Evolutionary conservation across 1,140 invertebrate species (phyloP).

Genomic region (Hirudo medicinalis): DNA sequence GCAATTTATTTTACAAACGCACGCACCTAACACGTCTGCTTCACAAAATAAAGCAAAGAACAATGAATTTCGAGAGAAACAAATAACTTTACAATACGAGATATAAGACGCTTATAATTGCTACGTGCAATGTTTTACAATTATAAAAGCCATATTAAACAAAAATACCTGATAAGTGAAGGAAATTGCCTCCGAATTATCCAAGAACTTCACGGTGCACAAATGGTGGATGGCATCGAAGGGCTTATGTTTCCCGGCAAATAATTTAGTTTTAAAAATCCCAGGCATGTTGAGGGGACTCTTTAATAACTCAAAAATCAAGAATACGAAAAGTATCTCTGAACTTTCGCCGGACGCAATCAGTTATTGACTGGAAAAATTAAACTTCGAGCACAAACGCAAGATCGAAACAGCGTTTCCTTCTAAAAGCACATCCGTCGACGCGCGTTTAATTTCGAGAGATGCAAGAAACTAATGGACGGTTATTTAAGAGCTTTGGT

Average conservation of each 20-base stretch:
- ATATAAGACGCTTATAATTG: neutral
- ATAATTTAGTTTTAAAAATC: too few relatives aligned
- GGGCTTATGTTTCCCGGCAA: neutral
- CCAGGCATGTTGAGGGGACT: too few relatives aligned
- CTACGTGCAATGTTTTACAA: neutral
- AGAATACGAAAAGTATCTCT: too few relatives aligned
- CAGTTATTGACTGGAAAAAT: too few relatives aligned
- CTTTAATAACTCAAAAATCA: too few relatives aligned
- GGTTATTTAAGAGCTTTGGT: too few relatives aligned
- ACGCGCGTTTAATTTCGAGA: too few relatives aligned
- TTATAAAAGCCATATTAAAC: neutral
- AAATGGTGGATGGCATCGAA: slow-evolving; percentile 20
- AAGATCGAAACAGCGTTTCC: too few relatives aligned
- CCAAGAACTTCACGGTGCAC: slow-evolving; percentile 19
- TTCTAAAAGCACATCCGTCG: too few relatives aligned
- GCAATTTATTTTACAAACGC: neutral
- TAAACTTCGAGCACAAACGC: too few relatives aligned
- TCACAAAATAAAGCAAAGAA: neutral
- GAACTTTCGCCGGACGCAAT: too few relatives aligned
- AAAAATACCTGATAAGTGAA: slow-evolving; percentile 15
- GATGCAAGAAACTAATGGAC: too few relatives aligned
- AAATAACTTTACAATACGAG: neutral
- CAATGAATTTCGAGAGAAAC: neutral
- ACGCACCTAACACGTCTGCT: neutral
- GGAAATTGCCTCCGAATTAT: slow-evolving; percentile 17